Evolutionary conservation across 2,888 invertebrate genomes (phyloP), one percentile per base, ranked within the genome.

Genomic region (Euplexia lucipara): DNA sequence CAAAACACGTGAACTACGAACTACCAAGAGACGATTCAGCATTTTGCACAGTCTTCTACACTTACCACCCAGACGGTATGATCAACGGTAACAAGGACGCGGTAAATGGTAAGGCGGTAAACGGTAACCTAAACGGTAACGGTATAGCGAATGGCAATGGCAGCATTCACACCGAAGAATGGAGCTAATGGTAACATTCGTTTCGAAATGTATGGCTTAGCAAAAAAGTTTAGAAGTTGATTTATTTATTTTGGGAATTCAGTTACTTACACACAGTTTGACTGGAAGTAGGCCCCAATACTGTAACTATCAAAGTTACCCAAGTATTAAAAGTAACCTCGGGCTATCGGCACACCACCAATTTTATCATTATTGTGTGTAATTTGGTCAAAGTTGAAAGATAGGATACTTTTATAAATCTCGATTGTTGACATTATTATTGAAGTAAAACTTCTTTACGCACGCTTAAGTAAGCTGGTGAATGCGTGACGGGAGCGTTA

Each of bases 1-100:
- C 98, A 0, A 97, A 97, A 83, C 96, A 96, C 67, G 92, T 97
- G 0, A 89, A 96, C 57, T 96, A 96, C 81, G 89, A 95, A 9
- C 89, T 98, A 56, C 97, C 97, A 0, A 92, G 97, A 22, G 97
- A 98, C 83, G 98, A 97, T 81, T 92, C 96, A 0, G 96, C 96
- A 5, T 97, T 98, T 87, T 97, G 97, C 78, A 93, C 96, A 37
- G 94, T 97, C 0, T 97, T 98, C 89, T 97, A 96, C 88, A 96
- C 95, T 14, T 97, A 96, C 83, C 81, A 74, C 2, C 90, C 90
- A 0, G 78, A 71, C 3, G 78, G 81, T 0, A 44, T 67, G 3
- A 12, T 64, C 4, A 78, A 81, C 14, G 81, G 78, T 5, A 80
- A 83, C n/a, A 49, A 73, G 0, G 76, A 79, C 1, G 32, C 34